A percentile compares a stretch with the other conserved stretches of the same genome.
These are phyloP conservation scores for Dromaius novaehollandiae DNA, from an alignment of 2,113 vertebrate species.

Conservation along the genomic window DNA sequence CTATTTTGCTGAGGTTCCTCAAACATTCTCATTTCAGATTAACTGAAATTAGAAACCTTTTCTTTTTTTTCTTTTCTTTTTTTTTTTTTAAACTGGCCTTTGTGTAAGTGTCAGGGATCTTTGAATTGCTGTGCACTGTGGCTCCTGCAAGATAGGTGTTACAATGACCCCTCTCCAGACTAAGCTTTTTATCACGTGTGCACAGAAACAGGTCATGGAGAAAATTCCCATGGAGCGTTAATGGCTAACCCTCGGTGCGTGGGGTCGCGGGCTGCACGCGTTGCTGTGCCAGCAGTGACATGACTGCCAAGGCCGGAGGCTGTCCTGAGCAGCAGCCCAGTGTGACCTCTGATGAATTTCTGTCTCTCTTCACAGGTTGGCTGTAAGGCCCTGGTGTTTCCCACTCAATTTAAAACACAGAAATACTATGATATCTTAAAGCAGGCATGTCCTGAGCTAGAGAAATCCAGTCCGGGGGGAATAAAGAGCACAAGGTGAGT, in stretches of 20 bases:
- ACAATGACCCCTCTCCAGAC: too few relatives aligned
- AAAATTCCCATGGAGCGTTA: not conserved
- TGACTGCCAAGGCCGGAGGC: not conserved
- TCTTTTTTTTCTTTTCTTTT: not conserved
- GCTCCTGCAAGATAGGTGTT: not conserved
- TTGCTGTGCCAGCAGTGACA: not conserved
- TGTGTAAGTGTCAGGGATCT: not conserved
- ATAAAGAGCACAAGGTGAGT: slow-evolving; percentile 88
- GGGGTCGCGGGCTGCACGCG: not conserved
- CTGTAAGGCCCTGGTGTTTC: slow-evolving; percentile 90
- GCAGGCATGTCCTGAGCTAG: slow-evolving; percentile 88
- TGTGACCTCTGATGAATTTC: not conserved
- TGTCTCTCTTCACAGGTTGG: slow-evolving; percentile 79
- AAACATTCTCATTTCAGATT: not conserved
- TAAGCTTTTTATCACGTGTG: too few relatives aligned
- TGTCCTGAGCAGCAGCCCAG: not conserved
- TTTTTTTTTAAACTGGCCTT: not conserved
- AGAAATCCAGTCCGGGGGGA: slow-evolving; percentile 78
- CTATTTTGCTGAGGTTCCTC: not conserved
- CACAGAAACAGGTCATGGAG: not conserved
- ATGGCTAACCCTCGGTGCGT: not conserved
- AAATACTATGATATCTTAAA: slow-evolving; percentile 89
- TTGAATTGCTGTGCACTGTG: not conserved
- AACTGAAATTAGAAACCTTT: not conserved
- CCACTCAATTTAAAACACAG: slow-evolving; percentile 87